A percentile compares a stretch with the other conserved stretches of the same genome.
These are phyloP conservation scores for Anthophora plumipes DNA, from an alignment of 2,888 invertebrate genomes.

Conservation along the genomic window DNA sequence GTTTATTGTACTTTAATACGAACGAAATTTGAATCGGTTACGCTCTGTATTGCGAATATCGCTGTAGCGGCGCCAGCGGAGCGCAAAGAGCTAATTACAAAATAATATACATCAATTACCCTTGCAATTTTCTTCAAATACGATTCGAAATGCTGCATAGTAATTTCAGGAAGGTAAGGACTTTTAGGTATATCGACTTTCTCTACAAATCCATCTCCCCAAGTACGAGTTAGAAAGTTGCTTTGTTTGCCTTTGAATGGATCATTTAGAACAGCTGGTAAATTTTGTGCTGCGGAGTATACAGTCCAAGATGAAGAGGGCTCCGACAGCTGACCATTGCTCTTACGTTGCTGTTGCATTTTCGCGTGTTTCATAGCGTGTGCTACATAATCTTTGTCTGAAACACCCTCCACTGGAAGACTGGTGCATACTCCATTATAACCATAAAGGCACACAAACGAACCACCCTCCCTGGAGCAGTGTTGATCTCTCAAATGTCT, in stretches of 20 bases:
- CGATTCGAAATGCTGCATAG: constrained; percentile 92
- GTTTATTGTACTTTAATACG: no score
- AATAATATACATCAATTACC: constrained; percentile 73
- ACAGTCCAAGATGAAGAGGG: constrained; percentile 89
- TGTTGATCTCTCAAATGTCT: constrained; percentile 93
- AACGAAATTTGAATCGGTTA: no score
- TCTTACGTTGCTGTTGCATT: constrained; percentile 84
- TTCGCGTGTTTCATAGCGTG: constrained; percentile 90
- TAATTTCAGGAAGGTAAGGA: constrained; percentile 93
- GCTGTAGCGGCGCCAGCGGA: no score
- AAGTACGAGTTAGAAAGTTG: constrained; percentile 98
- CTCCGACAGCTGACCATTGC: constrained; percentile 84
- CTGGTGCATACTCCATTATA: constrained; percentile 94
- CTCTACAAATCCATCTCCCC: constrained; percentile 98
- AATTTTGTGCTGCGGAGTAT: constrained; percentile 96
- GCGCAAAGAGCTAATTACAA: no score
- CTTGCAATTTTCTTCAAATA: constrained; percentile 92
- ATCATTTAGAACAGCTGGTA: constrained; percentile 98
- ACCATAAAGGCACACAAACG: constrained; percentile 94
- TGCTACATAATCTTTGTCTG: constrained; percentile 94
- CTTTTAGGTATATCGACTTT: constrained; percentile 91
- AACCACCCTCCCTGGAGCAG: constrained; percentile 93
- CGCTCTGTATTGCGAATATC: no score
- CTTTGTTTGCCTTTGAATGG: constrained; percentile 95
- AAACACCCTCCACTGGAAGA: constrained; percentile 94